Base-by-base conservation (phyloP, 2,797 vertebrate genomes). In the Melanotaenia nigrans region DNA sequence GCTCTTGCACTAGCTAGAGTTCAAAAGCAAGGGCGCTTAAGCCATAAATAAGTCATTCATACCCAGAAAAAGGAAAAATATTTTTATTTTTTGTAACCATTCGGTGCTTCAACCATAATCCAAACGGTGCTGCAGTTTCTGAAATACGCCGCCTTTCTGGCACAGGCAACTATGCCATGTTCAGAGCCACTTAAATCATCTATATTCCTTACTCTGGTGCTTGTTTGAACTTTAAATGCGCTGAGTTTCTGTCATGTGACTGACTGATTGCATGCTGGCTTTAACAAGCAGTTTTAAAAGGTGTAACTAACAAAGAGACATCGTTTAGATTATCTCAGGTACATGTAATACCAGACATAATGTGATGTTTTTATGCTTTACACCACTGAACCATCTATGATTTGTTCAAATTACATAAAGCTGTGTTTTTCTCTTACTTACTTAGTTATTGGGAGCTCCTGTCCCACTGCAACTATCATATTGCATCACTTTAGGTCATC, bases 401-500 rank as follows among this genome's bases (percentile, higher is more conserved):
- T n/a, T n/a, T 47, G 45, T n/a, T 1, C 45, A 47, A n/a, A 47
- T n/a, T n/a, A 20, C 45, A 47, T 47, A 8, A 1, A 47, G 45
- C 18, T 47, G 18, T 47, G 20, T n/a, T n/a, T 47, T 47, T 47
- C 20, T 28, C 10, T 42, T 7, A 63, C 25, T 69, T 47, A 28
- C 3, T 28, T 28, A 28, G 2, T 28, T 79, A 38, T 65, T 22
- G 14, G n/a, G 53, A 36, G 69, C 51, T 54, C 47, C 70, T 64
- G 56, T 72, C 70, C 71, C 45, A 71, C 51, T 61, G 5, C 61
- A 40, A 20, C 71, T 70, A 69, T 85, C 65, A 36, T 6, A 71
- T 88, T 81, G 75, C 79, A 25, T 40, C 35, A 65, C 61, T 74
- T 20, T 3, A 51, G 65, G 68, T 71, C 70, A 45, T 78, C 30